Percentiles rank a stretch among this genome's conserved stretches.
phyloP scores from a whole-genome alignment of 2,888 invertebrate genomes.

The Thecophora atra region DNA sequence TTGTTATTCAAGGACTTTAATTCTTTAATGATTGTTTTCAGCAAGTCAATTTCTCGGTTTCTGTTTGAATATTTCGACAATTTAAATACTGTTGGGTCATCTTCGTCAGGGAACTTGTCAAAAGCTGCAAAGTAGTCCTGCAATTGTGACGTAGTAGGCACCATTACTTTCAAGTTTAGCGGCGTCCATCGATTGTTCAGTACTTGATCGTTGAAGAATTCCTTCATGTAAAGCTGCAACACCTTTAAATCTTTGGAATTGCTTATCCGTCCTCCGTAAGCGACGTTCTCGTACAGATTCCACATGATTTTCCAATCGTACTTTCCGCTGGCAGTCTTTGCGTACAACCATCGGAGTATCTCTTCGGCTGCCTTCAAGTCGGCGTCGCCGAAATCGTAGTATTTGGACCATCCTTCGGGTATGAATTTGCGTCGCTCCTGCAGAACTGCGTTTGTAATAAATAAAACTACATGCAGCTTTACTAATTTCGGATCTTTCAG shows the following conservation, averaged over 20 bases:
- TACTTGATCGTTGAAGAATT: slow-evolving; percentile 71
- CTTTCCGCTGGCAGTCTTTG: slow-evolving; percentile 52
- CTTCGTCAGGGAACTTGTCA: slow-evolving; percentile 59
- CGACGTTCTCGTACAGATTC: slow-evolving; percentile 80
- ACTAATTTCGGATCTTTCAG: slow-evolving; percentile 65
- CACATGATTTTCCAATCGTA: slow-evolving; percentile 78
- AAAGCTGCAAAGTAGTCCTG: slow-evolving; percentile 62
- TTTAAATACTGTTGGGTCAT: slow-evolving; percentile 61
- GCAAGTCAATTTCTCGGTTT: slow-evolving; percentile 59
- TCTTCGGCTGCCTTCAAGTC: slow-evolving; percentile 81
- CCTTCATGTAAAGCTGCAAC: slow-evolving; percentile 68
- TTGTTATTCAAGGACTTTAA: slow-evolving; percentile 56
- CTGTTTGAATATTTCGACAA: slow-evolving; percentile 62
- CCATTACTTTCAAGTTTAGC: slow-evolving; percentile 65
- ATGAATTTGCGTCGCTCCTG: slow-evolving; percentile 92
- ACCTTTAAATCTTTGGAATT: slow-evolving; percentile 74
- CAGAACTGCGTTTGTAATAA: slow-evolving; percentile 88
- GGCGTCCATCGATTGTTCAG: slow-evolving; percentile 72
- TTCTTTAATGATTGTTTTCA: slow-evolving; percentile 57
- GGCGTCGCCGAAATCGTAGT: slow-evolving; percentile 86
- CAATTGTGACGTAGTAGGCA: slow-evolving; percentile 61
- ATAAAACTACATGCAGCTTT: slow-evolving; percentile 78
- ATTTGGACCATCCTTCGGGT: slow-evolving; percentile 90
- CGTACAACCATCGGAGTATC: slow-evolving; percentile 64
- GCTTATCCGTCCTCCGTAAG: slow-evolving; percentile 88